A percentile compares a stretch with the other conserved stretches of the same genome.
Evolutionary conservation across 2,888 invertebrate species (phyloP).

Genomic region (Rhopalosiphum nymphaeae): DNA sequence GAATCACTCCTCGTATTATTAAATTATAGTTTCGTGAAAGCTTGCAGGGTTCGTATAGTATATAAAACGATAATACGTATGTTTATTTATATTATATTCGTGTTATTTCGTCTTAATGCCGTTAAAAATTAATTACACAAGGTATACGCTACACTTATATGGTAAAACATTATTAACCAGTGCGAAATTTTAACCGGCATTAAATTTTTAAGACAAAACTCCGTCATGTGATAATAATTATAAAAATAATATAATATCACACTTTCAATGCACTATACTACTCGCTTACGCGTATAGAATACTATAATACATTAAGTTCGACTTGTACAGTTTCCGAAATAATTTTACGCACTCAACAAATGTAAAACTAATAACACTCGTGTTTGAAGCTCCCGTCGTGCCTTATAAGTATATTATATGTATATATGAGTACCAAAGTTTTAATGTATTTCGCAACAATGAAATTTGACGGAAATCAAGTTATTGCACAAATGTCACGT

Average conservation of each 20-base stretch:
- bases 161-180: neutral
- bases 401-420: neutral
- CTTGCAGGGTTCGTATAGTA: too few species aligned
- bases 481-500: neutral
- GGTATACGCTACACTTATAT: neutral
- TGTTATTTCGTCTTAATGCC: neutral
- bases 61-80: too few species aligned
- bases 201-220: neutral
- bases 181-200: neutral
- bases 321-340: neutral
- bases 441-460: neutral
- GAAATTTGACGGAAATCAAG: neutral
- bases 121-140: neutral
- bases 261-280: neutral
- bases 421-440: neutral
- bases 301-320: neutral
- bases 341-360: neutral
- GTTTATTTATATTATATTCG: neutral
- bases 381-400: neutral
- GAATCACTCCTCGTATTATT: too few species aligned
- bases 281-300: neutral
- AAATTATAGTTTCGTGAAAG: too few species aligned
- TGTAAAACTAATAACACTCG: neutral
- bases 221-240: neutral
- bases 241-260: neutral